phyloP scores from a whole-genome alignment of 1,140 invertebrate genomes.

The Hylaeus volcanicus region DNA sequence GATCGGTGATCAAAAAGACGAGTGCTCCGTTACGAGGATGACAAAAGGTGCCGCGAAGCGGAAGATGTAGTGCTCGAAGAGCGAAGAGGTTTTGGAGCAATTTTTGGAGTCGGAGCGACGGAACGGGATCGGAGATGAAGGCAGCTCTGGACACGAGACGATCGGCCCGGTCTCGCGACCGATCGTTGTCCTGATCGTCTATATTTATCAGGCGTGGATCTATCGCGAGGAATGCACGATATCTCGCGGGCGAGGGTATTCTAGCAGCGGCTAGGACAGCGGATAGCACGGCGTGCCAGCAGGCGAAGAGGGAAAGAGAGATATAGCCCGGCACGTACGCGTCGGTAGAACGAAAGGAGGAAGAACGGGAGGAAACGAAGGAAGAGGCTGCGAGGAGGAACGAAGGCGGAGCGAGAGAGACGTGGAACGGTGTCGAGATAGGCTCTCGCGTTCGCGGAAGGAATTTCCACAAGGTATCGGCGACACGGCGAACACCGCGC shows the following conservation, averaged over 20 bases:
- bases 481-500: too few species aligned
- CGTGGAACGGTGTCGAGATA: slow-evolving; percentile 25
- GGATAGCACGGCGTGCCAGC: slow-evolving; percentile 19
- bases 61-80: neutral
- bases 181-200: slow-evolving; percentile 55
- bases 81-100: neutral
- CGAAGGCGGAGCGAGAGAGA: slow-evolving; percentile 9
- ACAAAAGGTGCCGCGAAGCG: neutral
- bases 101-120: neutral
- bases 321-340: slow-evolving; percentile 5
- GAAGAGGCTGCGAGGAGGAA: neutral
- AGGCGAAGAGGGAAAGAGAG: neutral
- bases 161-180: slow-evolving; percentile 56
- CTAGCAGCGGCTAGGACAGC: slow-evolving; percentile 43
- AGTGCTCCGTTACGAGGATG: neutral
- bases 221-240: slow-evolving; percentile 59
- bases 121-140: slow-evolving; percentile 24
- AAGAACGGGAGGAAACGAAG: neutral
- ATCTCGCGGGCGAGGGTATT: slow-evolving; percentile 49
- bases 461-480: slow-evolving; percentile 8
- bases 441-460: neutral
- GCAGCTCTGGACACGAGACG: slow-evolving; percentile 19
- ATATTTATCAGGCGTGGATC: slow-evolving; percentile 50
- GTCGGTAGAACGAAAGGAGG: slow-evolving; percentile 5
- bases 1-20: slow-evolving; percentile 17